Percentiles rank a stretch among this genome's conserved stretches.
Evolutionary conservation across 2,797 vertebrate species (phyloP).

Genomic region (Peromyscus melanophrys): DNA sequence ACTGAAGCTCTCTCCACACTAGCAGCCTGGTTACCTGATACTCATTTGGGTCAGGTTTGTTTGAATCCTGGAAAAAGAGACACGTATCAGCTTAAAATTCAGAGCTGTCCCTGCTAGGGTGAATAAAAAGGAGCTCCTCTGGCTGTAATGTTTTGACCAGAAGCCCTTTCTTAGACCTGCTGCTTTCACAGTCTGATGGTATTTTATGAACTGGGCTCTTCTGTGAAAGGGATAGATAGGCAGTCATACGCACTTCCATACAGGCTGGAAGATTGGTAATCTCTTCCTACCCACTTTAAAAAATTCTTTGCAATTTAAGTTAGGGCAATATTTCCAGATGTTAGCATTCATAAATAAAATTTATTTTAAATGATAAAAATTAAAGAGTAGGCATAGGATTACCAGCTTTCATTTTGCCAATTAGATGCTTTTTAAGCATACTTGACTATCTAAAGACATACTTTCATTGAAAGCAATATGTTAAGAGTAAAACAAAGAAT

Average conservation of each 20-base stretch:
- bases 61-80: not conserved
- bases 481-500: not conserved
- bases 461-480: constrained; percentile 54
- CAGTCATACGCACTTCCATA: not conserved
- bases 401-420: constrained; percentile 24
- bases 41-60: constrained; percentile 45
- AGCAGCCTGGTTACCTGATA: constrained; percentile 1
- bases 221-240: not conserved
- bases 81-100: not conserved
- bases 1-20: constrained; percentile 30
- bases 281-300: not conserved
- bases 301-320: constrained; percentile 8
- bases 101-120: not conserved
- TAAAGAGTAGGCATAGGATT: not conserved
- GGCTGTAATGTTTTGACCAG: not conserved
- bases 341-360: not conserved
- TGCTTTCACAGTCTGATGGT: constrained; percentile 35
- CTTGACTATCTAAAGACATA: not conserved
- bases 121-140: not conserved
- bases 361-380: constrained; percentile 31
- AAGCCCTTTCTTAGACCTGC: not conserved
- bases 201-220: not conserved
- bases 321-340: not conserved
- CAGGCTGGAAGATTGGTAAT: not conserved
- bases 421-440: not conserved